These are phyloP conservation scores for Pipistrellus kuhlii DNA, from an alignment of 2,797 vertebrate species.

Conservation along the genomic window DNA sequence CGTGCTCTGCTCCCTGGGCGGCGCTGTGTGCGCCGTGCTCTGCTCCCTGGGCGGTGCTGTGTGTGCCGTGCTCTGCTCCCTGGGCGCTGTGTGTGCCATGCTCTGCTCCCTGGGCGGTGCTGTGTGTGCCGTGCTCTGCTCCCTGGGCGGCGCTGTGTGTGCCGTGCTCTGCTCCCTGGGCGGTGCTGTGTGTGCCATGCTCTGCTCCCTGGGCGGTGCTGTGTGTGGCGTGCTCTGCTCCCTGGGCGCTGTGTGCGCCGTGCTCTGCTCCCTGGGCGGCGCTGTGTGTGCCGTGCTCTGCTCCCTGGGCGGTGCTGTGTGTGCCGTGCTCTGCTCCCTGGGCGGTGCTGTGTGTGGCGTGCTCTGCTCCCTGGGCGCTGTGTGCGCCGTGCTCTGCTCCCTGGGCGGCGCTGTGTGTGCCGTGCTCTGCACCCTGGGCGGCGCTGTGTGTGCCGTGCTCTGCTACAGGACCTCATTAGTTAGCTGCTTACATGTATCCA, in stretches of 20 bases:
- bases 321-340: neutral
- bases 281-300: neutral
- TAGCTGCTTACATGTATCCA: neutral
- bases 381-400: neutral
- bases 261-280: neutral
- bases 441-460: neutral
- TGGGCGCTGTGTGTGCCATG: neutral
- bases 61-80: neutral
- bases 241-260: no score
- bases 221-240: neutral
- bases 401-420: rapidly evolving
- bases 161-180: neutral
- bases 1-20: neutral
- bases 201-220: neutral
- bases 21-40: neutral
- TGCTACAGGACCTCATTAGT: neutral
- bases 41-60: no score
- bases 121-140: no score
- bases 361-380: neutral
- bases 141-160: neutral
- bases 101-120: neutral
- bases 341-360: rapidly evolving
- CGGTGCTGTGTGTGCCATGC: no score
- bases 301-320: no score
- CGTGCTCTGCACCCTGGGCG: neutral